These are phyloP conservation scores for Geothlypis trichas DNA, from an alignment of 2,113 vertebrate genomes.

Conservation along the genomic window DNA sequence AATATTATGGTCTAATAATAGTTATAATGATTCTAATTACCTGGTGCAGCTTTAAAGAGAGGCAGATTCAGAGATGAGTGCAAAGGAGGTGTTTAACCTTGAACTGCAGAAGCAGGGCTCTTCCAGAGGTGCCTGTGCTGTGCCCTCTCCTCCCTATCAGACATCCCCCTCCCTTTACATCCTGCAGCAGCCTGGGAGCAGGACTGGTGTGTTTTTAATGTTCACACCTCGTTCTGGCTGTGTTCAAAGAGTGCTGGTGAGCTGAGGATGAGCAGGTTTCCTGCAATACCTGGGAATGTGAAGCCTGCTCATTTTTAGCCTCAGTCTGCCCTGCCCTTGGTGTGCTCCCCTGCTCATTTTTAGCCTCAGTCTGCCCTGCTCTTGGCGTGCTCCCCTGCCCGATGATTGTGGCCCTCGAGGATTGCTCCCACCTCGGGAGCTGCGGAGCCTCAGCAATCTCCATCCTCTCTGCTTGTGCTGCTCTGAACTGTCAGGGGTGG, in stretches of 20 bases:
- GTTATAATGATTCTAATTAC: constrained; percentile 75
- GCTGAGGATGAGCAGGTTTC: background rate
- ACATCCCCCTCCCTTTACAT: background rate
- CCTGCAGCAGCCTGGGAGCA: background rate
- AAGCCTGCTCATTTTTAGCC: background rate
- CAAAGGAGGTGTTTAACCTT: constrained; percentile 54
- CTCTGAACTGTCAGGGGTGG: background rate
- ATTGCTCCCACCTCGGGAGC: background rate
- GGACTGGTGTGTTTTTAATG: background rate
- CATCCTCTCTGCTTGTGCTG: background rate
- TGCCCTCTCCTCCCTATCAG: rapidly evolving
- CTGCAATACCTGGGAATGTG: background rate
- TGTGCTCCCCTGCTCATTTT: background rate
- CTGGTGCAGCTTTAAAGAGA: constrained; percentile 61
- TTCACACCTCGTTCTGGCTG: rapidly evolving
- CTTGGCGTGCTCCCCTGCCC: background rate
- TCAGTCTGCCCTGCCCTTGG: background rate
- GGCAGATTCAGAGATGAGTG: constrained; percentile 40
- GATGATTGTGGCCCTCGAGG: rapidly evolving
- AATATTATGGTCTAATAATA: constrained; percentile 75
- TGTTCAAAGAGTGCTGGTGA: background rate
- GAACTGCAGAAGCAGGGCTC: constrained; percentile 7
- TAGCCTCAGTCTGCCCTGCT: background rate
- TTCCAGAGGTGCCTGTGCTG: background rate
- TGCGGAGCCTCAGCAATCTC: background rate